Evolutionary conservation across 2,113 vertebrate species (phyloP).

Genomic region (Ardeotis arabs): DNA sequence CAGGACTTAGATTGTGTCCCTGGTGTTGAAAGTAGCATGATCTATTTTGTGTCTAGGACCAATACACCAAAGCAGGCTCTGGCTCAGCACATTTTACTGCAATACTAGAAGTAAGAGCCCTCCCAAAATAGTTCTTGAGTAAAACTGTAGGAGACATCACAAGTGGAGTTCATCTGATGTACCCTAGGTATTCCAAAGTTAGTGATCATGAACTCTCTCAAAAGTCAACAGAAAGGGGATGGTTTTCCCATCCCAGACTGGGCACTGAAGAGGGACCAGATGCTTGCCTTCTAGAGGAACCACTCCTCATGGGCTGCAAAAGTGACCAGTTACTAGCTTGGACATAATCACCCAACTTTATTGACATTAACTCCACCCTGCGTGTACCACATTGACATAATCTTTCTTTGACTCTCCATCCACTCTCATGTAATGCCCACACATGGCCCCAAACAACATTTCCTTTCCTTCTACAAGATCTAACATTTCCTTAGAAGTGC

Average conservation of each 20-base stretch:
- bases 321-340: not conserved
- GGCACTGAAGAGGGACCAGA: not conserved
- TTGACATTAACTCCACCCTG: not conserved
- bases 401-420: not conserved
- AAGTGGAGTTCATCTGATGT: not conserved
- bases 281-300: not conserved
- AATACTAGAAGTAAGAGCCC: not conserved
- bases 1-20: not conserved
- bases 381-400: accelerated
- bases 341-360: not conserved
- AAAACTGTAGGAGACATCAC: not conserved
- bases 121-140: not conserved
- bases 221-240: not conserved
- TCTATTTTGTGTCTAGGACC: not conserved
- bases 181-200: not conserved
- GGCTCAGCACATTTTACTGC: not conserved
- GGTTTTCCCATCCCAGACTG: not conserved
- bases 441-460: too few relatives aligned
- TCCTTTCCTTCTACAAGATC: not conserved
- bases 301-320: not conserved
- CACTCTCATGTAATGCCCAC: accelerated
- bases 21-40: not conserved
- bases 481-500: not conserved
- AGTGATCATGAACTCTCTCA: not conserved
- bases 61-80: not conserved